Evolutionary conservation across 2,113 vertebrate genomes (phyloP).

Genomic region (Herpailurus yagouaroundi): DNA sequence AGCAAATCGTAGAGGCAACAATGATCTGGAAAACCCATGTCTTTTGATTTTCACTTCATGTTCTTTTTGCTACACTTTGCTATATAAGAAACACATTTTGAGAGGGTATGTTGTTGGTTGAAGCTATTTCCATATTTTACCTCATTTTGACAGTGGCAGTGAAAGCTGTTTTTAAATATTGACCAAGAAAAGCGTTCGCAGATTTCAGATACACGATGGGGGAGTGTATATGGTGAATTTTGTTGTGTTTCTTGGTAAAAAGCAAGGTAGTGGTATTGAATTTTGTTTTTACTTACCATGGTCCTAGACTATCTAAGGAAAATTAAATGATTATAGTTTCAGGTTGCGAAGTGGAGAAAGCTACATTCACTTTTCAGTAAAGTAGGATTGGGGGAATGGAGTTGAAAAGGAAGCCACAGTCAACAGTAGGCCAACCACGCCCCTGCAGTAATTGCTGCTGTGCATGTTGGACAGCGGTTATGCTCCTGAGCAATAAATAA

Average conservation of each 20-base stretch:
- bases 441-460: neutral
- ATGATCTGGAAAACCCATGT: neutral
- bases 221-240: neutral
- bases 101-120: neutral
- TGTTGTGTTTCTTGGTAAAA: constrained; percentile 25
- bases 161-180: constrained; percentile 40
- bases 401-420: neutral
- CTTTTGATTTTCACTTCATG: neutral
- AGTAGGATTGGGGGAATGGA: neutral
- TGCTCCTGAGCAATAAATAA: neutral
- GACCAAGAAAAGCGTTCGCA: neutral
- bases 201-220: neutral
- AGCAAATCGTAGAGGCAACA: neutral
- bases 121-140: constrained; percentile 21
- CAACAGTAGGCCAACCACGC: neutral
- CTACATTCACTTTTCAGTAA: neutral
- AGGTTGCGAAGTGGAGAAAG: constrained; percentile 23
- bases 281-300: neutral
- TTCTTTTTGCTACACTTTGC: neutral
- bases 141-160: constrained; percentile 31
- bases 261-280: neutral
- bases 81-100: neutral
- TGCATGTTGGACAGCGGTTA: neutral
- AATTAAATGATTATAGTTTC: constrained; percentile 6
- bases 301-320: neutral